Conservation (phyloP, 2,797 vertebrate species). For the Pempheris klunzingeri region DNA sequence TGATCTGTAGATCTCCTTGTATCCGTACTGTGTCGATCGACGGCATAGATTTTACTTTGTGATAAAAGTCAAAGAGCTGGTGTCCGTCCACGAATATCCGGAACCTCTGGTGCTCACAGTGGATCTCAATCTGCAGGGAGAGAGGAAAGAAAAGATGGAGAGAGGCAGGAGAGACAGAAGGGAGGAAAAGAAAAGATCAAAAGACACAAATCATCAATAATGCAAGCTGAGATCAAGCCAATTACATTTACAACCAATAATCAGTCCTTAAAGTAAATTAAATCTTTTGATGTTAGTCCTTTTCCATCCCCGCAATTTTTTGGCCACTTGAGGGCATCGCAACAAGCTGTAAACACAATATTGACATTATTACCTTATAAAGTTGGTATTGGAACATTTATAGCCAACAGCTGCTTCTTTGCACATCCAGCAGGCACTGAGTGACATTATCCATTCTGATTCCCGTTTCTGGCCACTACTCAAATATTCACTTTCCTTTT, state of each 20-base stretch:
- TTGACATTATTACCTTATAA: too few relatives aligned
- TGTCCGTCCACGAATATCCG: conserved; percentile 99
- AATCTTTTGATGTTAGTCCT: too few relatives aligned
- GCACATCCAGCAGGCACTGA: too few relatives aligned
- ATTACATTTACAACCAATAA: not conserved
- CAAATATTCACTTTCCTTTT: not conserved
- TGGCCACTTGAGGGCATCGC: too few relatives aligned
- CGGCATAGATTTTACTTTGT: conserved; percentile 95
- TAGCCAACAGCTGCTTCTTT: too few relatives aligned
- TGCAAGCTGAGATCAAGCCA: not conserved
- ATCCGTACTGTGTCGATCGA: conserved; percentile 97
- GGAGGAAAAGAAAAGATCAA: conserved; percentile 12
- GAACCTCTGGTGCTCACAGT: conserved; percentile 98
- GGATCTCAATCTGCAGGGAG: conserved; percentile 93
- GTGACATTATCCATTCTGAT: too few relatives aligned
- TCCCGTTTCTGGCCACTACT: not conserved
- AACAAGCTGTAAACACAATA: too few relatives aligned
- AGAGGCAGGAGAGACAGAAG: not conserved
- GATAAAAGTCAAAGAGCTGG: conserved; percentile 99
- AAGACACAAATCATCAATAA: not conserved
- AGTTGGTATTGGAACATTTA: too few relatives aligned
- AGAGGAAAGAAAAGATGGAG: not conserved
- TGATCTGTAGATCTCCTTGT: conserved; percentile 96
- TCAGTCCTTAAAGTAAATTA: not conserved
- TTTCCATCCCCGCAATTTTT: too few relatives aligned